Evolutionary conservation across 2,113 vertebrate genomes (phyloP).

Genomic region (Canis aureus): DNA sequence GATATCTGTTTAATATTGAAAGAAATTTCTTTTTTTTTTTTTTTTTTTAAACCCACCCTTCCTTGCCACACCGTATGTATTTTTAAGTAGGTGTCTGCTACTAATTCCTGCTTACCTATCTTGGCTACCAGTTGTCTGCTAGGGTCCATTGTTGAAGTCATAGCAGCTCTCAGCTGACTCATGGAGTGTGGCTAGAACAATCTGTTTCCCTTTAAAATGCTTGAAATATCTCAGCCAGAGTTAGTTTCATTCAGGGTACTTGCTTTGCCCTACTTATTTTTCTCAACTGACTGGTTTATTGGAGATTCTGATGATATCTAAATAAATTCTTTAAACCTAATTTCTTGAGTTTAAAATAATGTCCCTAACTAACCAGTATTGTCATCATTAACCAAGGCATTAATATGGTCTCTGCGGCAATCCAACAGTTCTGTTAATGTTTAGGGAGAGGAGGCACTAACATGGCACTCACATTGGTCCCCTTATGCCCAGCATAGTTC

Average conservation of each 20-base stretch:
- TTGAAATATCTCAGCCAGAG: background rate
- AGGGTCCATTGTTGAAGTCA: background rate
- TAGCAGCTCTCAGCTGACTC: background rate
- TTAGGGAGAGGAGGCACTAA: background rate
- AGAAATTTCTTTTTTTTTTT: background rate
- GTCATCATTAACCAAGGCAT: background rate
- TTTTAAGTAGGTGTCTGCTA: background rate
- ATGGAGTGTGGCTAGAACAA: background rate
- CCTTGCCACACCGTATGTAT: background rate
- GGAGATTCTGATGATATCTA: background rate
- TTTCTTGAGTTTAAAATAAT: slow-evolving; percentile 13
- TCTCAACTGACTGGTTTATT: background rate
- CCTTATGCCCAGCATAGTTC: background rate
- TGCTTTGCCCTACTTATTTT: slow-evolving; percentile 14
- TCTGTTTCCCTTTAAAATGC: background rate
- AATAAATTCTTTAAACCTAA: slow-evolving; percentile 2
- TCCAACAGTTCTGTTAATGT: background rate
- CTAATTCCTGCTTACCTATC: background rate
- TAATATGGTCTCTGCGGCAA: background rate
- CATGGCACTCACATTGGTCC: fast-evolving
- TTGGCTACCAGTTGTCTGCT: background rate
- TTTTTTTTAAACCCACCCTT: background rate
- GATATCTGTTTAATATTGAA: background rate
- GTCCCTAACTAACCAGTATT: background rate
- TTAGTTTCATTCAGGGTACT: background rate